A percentile compares a stretch with the other conserved stretches of the same genome.
phyloP scores from a whole-genome alignment of 35 echinoderm and acorn worm genomes.

The Ptychodera flava region DNA sequence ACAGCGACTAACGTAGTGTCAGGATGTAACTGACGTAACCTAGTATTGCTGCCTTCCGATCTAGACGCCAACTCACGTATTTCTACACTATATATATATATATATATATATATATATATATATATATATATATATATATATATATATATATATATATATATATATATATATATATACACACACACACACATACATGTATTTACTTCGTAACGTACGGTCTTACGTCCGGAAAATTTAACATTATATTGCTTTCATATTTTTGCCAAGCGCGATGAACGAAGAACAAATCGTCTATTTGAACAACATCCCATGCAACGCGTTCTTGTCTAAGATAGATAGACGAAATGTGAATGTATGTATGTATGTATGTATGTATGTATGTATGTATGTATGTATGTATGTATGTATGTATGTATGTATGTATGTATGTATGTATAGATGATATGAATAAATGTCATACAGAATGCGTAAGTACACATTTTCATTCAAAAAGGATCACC shows the following conservation, averaged over 20 bases:
- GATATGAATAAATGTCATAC: no score
- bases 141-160: not conserved
- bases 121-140: not conserved
- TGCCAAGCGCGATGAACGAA: no score
- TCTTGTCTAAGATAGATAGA: not conserved
- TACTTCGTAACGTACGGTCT: not conserved
- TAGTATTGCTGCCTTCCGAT: no score
- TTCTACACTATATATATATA: not conserved
- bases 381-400: not conserved
- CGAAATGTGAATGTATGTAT: not conserved
- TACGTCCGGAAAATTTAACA: not conserved
- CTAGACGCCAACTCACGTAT: no score
- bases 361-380: conserved; percentile 2
- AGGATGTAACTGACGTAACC: no score
- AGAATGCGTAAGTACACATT: no score
- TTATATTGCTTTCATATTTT: no score
- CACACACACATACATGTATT: not conserved
- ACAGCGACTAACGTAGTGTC: no score
- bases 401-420: not conserved
- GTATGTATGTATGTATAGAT: not conserved
- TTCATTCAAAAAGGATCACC: no score
- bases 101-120: not conserved
- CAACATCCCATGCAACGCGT: no score
- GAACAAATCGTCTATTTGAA: no score
- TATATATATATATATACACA: not conserved